Percentiles rank a stretch among this genome's conserved stretches.
Evolutionary conservation across 2,888 invertebrate species (phyloP).

Genomic region (Lasioglossum vierecki): DNA sequence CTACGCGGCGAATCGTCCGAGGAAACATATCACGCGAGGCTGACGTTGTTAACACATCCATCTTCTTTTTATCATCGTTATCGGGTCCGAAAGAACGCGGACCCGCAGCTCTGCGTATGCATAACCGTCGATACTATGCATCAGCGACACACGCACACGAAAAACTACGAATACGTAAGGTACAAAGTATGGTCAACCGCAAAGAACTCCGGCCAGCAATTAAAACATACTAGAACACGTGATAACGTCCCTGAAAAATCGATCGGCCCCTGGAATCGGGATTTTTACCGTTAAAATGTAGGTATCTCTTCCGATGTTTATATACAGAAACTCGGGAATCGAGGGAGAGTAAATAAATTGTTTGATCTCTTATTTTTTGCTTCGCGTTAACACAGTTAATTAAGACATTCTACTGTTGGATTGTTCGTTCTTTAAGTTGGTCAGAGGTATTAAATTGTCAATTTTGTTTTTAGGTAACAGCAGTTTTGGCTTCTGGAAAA

Average conservation of each 20-base stretch:
- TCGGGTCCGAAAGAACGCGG: background rate
- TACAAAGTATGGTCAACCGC: background rate
- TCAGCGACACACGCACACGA: background rate
- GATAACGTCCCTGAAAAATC: background rate
- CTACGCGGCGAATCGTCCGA: background rate
- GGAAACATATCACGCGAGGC: conserved; percentile 9
- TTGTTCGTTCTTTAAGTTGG: no score
- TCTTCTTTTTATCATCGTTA: conserved; percentile 16
- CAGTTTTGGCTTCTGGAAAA: no score
- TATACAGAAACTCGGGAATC: background rate
- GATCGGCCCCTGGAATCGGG: background rate
- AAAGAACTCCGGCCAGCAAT: background rate
- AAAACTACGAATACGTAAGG: background rate
- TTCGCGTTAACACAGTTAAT: no score
- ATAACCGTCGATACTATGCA: background rate
- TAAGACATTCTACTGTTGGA: no score
- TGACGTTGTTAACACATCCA: conserved; percentile 13
- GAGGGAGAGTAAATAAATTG: background rate
- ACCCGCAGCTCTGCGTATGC: background rate
- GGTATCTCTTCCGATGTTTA: background rate
- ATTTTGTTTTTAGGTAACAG: no score
- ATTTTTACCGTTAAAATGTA: background rate
- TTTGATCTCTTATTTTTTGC: background rate
- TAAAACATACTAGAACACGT: background rate
- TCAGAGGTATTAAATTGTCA: no score